These are phyloP conservation scores for Rhineura floridana DNA, from an alignment of 2,113 vertebrate genomes.

Conservation along the genomic window DNA sequence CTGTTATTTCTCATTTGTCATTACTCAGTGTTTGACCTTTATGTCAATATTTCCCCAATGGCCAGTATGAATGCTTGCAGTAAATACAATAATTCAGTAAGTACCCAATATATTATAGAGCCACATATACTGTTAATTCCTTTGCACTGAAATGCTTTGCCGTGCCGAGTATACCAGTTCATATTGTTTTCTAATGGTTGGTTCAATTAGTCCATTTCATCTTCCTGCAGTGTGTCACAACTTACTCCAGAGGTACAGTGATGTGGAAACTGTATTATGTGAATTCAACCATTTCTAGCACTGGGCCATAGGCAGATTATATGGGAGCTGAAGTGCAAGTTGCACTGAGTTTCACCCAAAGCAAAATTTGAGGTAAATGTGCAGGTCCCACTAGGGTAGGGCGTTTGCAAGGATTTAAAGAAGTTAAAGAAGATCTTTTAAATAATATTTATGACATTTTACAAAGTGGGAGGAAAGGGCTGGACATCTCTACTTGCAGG, in stretches of 20 bases:
- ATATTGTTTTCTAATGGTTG: background rate
- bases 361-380: background rate
- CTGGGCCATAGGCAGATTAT: background rate
- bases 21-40: slow-evolving; percentile 2
- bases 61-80: background rate
- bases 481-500: background rate
- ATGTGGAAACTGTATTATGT: background rate
- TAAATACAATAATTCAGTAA: background rate
- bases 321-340: background rate
- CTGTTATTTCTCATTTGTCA: slow-evolving; percentile 10
- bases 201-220: background rate
- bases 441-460: background rate
- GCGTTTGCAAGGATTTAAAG: background rate
- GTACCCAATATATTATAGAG: background rate
- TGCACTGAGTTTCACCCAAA: background rate
- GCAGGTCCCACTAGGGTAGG: background rate
- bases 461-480: background rate
- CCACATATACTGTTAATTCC: background rate
- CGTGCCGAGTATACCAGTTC: background rate
- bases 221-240: background rate
- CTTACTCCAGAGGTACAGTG: background rate
- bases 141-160: background rate
- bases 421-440: background rate
- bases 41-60: slow-evolving; percentile 20
- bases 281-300: background rate